phyloP scores from a whole-genome alignment of 2,888 invertebrate species.

The Ormyrus rosae region DNA sequence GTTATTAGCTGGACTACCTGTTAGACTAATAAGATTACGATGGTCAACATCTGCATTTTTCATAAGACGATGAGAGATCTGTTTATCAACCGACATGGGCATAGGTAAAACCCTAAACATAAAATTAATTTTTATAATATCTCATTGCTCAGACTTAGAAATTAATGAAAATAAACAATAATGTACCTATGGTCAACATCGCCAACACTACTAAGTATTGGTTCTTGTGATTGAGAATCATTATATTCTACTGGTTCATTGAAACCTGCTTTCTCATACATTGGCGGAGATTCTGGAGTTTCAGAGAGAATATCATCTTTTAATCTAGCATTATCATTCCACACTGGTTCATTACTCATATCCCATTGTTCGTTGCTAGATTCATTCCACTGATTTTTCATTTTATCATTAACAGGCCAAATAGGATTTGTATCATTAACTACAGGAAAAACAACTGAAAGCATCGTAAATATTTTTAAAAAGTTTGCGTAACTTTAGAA shows the following conservation, averaged over 20 bases:
- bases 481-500: not conserved
- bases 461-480: not conserved
- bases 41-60: constrained; percentile 84
- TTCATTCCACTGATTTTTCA: constrained; percentile 69
- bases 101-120: constrained; percentile 60
- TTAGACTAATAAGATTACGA: constrained; percentile 89
- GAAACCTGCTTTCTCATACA: constrained; percentile 81
- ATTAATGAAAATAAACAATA: constrained; percentile 35
- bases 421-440: constrained; percentile 69
- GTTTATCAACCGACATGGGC: constrained; percentile 69
- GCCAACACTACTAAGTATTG: constrained; percentile 70
- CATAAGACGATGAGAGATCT: constrained; percentile 70
- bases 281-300: constrained; percentile 83
- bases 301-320: constrained; percentile 73
- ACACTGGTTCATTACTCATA: constrained; percentile 63
- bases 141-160: constrained; percentile 3
- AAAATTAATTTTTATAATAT: constrained; percentile 17
- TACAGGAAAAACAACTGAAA: constrained; percentile 60
- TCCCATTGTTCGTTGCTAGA: constrained; percentile 71
- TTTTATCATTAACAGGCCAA: constrained; percentile 68
- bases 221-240: constrained; percentile 76
- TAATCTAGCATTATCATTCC: constrained; percentile 66
- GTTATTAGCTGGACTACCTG: constrained; percentile 81
- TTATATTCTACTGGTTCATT: constrained; percentile 80
- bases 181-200: constrained; percentile 73